phyloP scores from a whole-genome alignment of 2,797 vertebrate species.

The Coendou prehensilis region DNA sequence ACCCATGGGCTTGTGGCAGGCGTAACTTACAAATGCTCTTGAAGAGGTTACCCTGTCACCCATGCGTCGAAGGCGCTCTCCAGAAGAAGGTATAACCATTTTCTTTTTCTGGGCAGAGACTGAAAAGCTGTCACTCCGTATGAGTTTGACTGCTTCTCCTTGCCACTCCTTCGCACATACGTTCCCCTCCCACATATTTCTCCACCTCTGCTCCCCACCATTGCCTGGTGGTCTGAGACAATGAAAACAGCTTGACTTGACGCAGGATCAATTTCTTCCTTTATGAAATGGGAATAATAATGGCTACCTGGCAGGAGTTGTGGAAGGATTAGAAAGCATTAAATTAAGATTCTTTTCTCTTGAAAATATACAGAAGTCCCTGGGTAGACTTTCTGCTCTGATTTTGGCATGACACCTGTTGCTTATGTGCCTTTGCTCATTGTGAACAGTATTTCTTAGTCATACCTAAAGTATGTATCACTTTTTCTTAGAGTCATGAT shows the following conservation, averaged over 20 bases:
- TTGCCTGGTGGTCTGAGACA: not conserved
- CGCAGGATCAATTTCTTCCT: not conserved
- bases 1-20: not conserved
- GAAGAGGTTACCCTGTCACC: not conserved
- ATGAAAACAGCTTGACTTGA: not conserved
- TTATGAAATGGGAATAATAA: not conserved
- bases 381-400: not conserved
- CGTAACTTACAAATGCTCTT: not conserved
- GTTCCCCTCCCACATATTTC: rapidly evolving
- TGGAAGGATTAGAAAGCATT: not conserved
- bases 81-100: not conserved
- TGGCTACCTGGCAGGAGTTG: not conserved
- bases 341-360: not conserved
- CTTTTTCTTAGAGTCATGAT: not conserved
- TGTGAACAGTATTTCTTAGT: not conserved
- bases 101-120: not conserved
- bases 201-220: no score
- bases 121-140: not conserved
- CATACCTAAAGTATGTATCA: not conserved
- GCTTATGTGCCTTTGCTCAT: not conserved
- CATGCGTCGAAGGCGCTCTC: not conserved
- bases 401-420: not conserved
- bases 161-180: not conserved
- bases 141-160: not conserved
- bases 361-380: not conserved